A percentile compares a stretch with the other conserved stretches of the same genome.
These are phyloP conservation scores for Neosalanx taihuensis DNA, from an alignment of 2,797 vertebrate genomes.

Conservation along the genomic window DNA sequence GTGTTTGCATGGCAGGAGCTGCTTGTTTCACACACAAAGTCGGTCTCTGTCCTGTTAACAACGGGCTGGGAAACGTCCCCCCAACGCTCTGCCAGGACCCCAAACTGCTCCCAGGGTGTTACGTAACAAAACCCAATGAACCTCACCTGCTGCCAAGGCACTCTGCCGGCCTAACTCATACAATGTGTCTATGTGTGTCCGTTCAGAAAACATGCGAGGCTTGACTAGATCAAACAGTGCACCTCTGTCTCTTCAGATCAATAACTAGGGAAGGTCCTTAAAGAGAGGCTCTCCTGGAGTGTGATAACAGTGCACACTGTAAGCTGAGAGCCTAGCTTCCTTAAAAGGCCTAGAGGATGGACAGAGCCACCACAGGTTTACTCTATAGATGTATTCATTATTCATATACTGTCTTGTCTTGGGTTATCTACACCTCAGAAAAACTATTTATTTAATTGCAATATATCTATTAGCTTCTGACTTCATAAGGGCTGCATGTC, in stretches of 20 bases:
- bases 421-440: no score
- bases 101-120: not conserved
- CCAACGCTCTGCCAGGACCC: not conserved
- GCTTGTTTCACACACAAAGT: not conserved
- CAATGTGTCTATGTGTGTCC: not conserved
- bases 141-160: not conserved
- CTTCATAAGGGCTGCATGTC: no score
- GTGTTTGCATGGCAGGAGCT: not conserved
- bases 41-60: not conserved
- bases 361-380: not conserved
- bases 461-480: no score
- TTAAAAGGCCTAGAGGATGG: not conserved
- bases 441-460: no score
- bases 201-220: not conserved
- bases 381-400: no score
- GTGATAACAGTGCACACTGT: slow-evolving; percentile 3
- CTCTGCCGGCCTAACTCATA: not conserved
- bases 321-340: not conserved
- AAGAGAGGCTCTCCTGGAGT: slow-evolving; percentile 12
- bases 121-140: slow-evolving; percentile 1
- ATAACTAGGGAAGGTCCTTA: slow-evolving; percentile 17
- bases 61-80: not conserved
- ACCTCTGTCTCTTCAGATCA: slow-evolving; percentile 20
- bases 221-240: not conserved
- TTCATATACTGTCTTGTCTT: no score